A percentile compares a stretch with the other conserved stretches of the same genome.
Conservation (phyloP, 2,888 invertebrate genomes). For the Machimus atricapillus region DNA sequence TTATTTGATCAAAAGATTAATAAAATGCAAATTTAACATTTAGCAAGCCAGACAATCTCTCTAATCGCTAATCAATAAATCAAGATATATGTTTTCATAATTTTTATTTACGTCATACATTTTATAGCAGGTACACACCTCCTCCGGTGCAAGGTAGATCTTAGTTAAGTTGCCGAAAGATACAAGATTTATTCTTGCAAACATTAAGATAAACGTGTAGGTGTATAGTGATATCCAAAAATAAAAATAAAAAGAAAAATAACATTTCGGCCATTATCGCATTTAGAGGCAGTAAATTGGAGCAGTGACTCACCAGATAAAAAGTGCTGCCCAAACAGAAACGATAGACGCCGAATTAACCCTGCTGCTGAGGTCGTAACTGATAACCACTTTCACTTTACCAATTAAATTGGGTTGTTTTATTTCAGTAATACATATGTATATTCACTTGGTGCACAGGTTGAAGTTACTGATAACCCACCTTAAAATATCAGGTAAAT, state of each 20-base stretch:
- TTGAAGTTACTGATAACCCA: neutral
- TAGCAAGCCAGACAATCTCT: neutral
- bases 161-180: neutral
- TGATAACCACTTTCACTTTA: slow-evolving; percentile 5
- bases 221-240: neutral
- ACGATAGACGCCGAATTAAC: neutral
- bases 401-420: neutral
- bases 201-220: neutral
- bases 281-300: neutral
- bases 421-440: neutral
- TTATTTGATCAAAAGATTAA: neutral
- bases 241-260: neutral
- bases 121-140: neutral
- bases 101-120: neutral
- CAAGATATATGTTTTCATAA: neutral
- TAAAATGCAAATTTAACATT: neutral
- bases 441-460: neutral
- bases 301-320: neutral
- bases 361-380: neutral
- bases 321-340: neutral
- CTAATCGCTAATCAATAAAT: neutral
- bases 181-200: neutral
- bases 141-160: neutral
- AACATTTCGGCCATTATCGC: neutral
- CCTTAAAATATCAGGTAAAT: neutral